Percentiles rank a stretch among this genome's conserved stretches.
These are phyloP conservation scores for Timema cristinae DNA, from an alignment of 2,888 invertebrate species.

Conservation along the genomic window DNA sequence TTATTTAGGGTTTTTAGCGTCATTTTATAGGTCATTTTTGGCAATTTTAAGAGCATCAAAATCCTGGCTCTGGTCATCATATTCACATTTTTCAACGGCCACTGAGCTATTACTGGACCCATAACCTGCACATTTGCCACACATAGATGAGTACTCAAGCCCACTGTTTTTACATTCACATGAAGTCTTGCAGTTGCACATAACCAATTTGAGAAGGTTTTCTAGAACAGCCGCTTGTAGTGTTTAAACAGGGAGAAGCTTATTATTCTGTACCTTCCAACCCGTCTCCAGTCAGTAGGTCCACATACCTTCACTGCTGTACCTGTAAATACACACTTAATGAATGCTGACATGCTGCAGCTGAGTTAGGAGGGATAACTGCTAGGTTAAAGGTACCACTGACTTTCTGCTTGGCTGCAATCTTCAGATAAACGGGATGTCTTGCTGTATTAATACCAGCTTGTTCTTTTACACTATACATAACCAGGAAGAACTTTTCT, in stretches of 20 bases:
- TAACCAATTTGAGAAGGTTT: conserved; percentile 1
- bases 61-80: too few relatives aligned
- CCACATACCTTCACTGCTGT: conserved; percentile 9
- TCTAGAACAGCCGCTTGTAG: conserved; percentile 1
- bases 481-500: conserved; percentile 3
- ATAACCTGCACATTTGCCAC: background rate
- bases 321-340: conserved; percentile 8
- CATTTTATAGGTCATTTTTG: too few relatives aligned
- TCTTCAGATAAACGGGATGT: conserved; percentile 7
- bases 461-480: conserved; percentile 4
- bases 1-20: too few relatives aligned
- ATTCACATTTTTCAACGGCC: too few relatives aligned
- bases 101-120: background rate
- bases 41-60: too few relatives aligned
- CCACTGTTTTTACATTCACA: conserved; percentile 5
- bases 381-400: conserved; percentile 12
- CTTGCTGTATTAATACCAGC: conserved; percentile 1
- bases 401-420: conserved; percentile 7
- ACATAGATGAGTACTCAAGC: background rate
- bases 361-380: background rate
- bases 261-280: background rate
- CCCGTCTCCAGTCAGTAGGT: background rate
- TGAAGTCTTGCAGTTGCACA: conserved; percentile 10
- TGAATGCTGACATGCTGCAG: conserved; percentile 12
- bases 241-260: conserved; percentile 4